Evolutionary conservation across 2,797 vertebrate species (phyloP), one percentile per base, ranked within the genome.

Genomic region (Poeciliopsis infans): DNA sequence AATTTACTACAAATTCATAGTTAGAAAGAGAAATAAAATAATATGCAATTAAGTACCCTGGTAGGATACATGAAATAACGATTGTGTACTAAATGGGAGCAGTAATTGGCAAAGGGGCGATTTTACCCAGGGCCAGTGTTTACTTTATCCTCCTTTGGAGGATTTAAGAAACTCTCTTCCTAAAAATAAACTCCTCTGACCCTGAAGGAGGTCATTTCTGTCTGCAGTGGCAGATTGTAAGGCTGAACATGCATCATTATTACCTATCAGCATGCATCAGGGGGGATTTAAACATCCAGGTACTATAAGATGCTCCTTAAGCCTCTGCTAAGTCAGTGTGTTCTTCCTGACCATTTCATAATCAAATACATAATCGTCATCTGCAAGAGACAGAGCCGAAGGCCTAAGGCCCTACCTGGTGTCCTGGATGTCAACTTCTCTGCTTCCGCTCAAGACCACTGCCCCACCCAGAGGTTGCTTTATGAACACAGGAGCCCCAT

Each of bases 401-500:
- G 91, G 91, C 91, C 92, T 88, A 72, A 78, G 86, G 89, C 91
- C 86, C 88, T 94, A 96, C 94, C 95, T 96, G 94, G 80, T 91
- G 92, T 93, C 91, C 92, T 93, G 89, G 84, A 92, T 88, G 85
- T 92, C 77, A 85, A 88, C 92, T 94, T 90, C 81, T 85, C 85
- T 75, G 90, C 87, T 90, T 95, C 93, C 90, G 87, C 91, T 92
- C 91, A 94, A 92, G 92, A 93, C 95, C 94, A 93, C 95, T 94
- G 93, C 94, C 92, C 93, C 95, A 94, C 94, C 94, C 94, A 95
- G 95, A 95, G 95, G 93, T 95, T 93, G 94, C 93, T 96, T 95
- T 94, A 93, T 95, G 94, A 96, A 95, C 91, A 94, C 96, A 96
- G 94, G 95, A 96, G 95, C 95, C 94, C 94, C 93, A 96, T 96